Conservation (phyloP, 2,888 invertebrate genomes). For the Dolichopus griseipennis region DNA sequence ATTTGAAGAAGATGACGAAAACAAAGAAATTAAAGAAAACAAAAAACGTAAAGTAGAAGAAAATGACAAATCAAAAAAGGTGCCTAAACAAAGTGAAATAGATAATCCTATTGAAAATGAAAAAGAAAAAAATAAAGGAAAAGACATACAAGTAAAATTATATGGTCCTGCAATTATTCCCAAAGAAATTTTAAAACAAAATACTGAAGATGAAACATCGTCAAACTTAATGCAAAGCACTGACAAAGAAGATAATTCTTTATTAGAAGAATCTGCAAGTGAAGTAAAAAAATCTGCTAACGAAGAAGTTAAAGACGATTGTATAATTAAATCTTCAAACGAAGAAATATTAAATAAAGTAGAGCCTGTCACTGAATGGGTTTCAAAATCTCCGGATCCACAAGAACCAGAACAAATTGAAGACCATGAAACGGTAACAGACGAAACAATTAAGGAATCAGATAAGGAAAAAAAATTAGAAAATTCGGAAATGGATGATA, state of each 20-base stretch:
- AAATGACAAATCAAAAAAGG: background rate
- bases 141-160: conserved; percentile 21
- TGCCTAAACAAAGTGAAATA: too few relatives aligned
- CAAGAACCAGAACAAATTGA: too few relatives aligned
- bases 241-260: conserved; percentile 16
- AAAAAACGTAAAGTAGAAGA: conserved; percentile 10
- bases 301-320: background rate
- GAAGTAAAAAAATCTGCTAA: background rate
- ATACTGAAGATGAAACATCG: conserved; percentile 28
- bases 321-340: conserved; percentile 10
- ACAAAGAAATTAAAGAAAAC: conserved; percentile 20
- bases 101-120: conserved; percentile 8
- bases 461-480: background rate
- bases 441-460: background rate
- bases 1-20: conserved; percentile 45
- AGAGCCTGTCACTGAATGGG: conserved; percentile 7
- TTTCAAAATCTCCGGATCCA: background rate
- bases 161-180: conserved; percentile 27
- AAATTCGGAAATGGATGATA: background rate
- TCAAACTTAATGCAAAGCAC: too few relatives aligned
- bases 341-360: conserved; percentile 14
- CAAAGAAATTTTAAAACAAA: conserved; percentile 25
- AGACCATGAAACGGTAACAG: background rate
- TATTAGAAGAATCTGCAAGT: conserved; percentile 13
- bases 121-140: conserved; percentile 18